Conservation (phyloP, 2,113 vertebrate species). For the Chloroceryle aenea region DNA sequence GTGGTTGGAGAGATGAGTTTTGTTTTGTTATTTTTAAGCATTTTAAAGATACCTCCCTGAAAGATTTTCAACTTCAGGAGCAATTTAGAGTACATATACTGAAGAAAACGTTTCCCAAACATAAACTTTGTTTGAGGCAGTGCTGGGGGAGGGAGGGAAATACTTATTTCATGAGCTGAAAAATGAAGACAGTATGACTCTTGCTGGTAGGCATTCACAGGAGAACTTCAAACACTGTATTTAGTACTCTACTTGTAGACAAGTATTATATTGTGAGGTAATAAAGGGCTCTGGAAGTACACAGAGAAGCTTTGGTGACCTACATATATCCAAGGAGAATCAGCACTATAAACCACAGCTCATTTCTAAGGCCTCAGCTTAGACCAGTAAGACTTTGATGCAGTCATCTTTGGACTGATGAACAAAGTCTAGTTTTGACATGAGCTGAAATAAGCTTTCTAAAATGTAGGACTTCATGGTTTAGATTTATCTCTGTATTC, state of each 20-base stretch:
- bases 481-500: not conserved
- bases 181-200: not conserved
- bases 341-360: not conserved
- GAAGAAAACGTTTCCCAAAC: not conserved
- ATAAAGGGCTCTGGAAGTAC: not conserved
- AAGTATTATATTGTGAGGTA: not conserved
- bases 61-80: not conserved
- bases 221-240: not conserved
- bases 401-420: not conserved
- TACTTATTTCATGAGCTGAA: not conserved
- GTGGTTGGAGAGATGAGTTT: not conserved
- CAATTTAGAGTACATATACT: not conserved
- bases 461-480: not conserved
- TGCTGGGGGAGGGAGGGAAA: too few species aligned
- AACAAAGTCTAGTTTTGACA: not conserved
- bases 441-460: not conserved
- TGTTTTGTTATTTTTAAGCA: not conserved
- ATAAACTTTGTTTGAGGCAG: not conserved
- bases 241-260: not conserved
- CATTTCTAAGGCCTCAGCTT: not conserved
- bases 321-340: slow-evolving; percentile 25
- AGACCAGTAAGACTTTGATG: not conserved
- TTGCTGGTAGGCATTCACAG: not conserved
- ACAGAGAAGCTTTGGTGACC: not conserved
- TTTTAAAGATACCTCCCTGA: not conserved